phyloP scores from a whole-genome alignment of 2,113 vertebrate genomes.

The Mormoops blainvillei region DNA sequence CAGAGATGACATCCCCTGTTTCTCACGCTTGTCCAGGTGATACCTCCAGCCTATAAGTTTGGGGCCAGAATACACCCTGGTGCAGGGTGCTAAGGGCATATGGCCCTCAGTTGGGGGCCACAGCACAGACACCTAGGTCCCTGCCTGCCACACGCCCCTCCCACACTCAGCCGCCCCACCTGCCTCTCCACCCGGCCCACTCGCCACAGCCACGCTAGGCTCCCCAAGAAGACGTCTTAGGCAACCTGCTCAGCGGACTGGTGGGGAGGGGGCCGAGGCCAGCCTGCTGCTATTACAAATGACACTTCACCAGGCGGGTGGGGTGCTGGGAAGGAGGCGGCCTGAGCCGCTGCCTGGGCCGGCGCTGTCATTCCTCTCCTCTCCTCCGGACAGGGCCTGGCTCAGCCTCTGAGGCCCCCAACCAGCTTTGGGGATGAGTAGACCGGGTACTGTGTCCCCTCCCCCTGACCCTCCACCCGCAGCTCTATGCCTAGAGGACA shows the following conservation, averaged over 20 bases:
- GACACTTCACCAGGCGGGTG: not conserved
- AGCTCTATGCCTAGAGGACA: too few relatives aligned
- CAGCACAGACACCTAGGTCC: not conserved
- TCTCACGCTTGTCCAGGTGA: not conserved
- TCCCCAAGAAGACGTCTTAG: not conserved
- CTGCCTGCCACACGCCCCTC: not conserved
- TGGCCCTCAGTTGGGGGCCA: not conserved
- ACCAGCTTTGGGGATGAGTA: not conserved
- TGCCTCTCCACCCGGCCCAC: not conserved
- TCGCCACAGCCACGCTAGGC: not conserved
- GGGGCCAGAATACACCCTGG: not conserved
- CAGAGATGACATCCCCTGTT: too few relatives aligned
- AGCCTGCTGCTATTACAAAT: not conserved
- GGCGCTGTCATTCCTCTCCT: not conserved
- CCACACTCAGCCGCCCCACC: not conserved
- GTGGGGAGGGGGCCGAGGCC: not conserved
- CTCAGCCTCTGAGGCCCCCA: not conserved
- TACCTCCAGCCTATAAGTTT: not conserved
- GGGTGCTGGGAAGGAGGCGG: not conserved
- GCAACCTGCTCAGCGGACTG: not conserved
- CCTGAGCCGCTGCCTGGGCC: accelerated
- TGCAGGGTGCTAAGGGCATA: not conserved
- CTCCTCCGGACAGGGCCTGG: not conserved
- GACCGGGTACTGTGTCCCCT: not conserved
- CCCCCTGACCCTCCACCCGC: not conserved